Conservation (phyloP, 2,888 invertebrate genomes). For the Chouioia cunea region DNA sequence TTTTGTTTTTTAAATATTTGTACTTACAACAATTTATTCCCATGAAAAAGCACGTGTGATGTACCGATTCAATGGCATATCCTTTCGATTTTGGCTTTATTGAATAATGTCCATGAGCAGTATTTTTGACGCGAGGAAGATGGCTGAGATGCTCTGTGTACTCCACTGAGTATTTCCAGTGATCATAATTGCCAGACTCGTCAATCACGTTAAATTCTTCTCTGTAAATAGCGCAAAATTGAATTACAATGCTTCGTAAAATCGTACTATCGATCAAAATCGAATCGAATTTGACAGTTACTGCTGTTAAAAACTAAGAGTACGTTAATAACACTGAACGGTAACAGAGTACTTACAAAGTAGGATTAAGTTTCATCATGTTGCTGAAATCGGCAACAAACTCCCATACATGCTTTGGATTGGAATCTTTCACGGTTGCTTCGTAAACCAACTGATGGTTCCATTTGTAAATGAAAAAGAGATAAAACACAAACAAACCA, state of each 20-base stretch:
- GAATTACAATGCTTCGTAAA: too few species aligned
- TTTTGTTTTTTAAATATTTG: neutral
- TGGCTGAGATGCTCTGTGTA: slow-evolving; percentile 77
- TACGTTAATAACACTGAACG: neutral
- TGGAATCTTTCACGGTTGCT: slow-evolving; percentile 70
- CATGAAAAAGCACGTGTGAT: slow-evolving; percentile 75
- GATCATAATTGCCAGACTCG: slow-evolving; percentile 77
- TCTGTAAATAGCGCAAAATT: slow-evolving; percentile 64
- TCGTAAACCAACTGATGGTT: slow-evolving; percentile 61
- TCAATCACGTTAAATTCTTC: slow-evolving; percentile 74
- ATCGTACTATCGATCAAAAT: too few species aligned
- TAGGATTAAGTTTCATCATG: slow-evolving; percentile 78
- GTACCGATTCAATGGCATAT: slow-evolving; percentile 74
- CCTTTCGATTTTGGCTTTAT: slow-evolving; percentile 70
- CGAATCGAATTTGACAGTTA: neutral
- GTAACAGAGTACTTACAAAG: slow-evolving; percentile 73
- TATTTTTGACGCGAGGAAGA: slow-evolving; percentile 75
- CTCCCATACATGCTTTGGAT: slow-evolving; percentile 78
- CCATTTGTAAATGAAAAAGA: slow-evolving; percentile 59
- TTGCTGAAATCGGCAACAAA: slow-evolving; percentile 83
- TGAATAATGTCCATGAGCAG: slow-evolving; percentile 73
- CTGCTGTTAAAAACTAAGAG: neutral
- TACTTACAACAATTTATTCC: slow-evolving; percentile 75
- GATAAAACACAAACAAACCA: slow-evolving; percentile 46
- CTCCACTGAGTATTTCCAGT: slow-evolving; percentile 78